Percentiles rank a stretch among this genome's conserved stretches.
Conservation (phyloP, 2,113 vertebrate species). For the Pelmatolapia mariae region DNA sequence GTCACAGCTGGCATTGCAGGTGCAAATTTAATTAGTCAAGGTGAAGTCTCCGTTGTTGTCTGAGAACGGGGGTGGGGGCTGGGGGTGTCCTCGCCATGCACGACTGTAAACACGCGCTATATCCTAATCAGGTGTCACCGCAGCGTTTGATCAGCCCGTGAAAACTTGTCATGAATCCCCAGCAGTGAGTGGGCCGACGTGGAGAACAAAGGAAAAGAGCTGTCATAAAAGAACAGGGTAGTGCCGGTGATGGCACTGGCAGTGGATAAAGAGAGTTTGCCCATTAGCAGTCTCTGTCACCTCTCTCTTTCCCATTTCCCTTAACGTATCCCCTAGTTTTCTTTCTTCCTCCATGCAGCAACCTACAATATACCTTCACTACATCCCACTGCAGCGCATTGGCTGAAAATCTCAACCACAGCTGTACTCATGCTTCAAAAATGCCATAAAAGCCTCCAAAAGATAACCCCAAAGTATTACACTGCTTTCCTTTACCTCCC, state of each 20-base stretch:
- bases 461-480: slow-evolving; percentile 17
- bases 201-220: slow-evolving; percentile 86
- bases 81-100: slow-evolving; percentile 76
- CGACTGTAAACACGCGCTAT: slow-evolving; percentile 90
- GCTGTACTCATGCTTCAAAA: slow-evolving; percentile 10
- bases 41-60: slow-evolving; percentile 87
- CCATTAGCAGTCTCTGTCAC: slow-evolving; percentile 79
- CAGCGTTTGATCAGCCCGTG: slow-evolving; percentile 87
- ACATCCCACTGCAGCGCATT: slow-evolving; percentile 57
- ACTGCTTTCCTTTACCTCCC: slow-evolving; percentile 28
- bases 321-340: slow-evolving; percentile 44
- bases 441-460: slow-evolving; percentile 21
- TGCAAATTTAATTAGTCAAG: slow-evolving; percentile 96
- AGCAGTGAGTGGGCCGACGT: slow-evolving; percentile 82
- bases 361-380: slow-evolving; percentile 68
- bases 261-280: slow-evolving; percentile 80
- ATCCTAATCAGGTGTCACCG: slow-evolving; percentile 90
- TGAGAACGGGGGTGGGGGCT: slow-evolving; percentile 45
- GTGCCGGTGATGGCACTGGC: slow-evolving; percentile 69
- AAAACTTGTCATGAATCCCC: slow-evolving; percentile 92
- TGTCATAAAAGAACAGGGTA: slow-evolving; percentile 80
- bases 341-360: slow-evolving; percentile 40
- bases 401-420: slow-evolving; percentile 60
- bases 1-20: slow-evolving; percentile 83
- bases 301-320: slow-evolving; percentile 38